A percentile compares a stretch with the other conserved stretches of the same genome.
These are phyloP conservation scores for Syrista parreyssii DNA, from an alignment of 2,888 invertebrate species.

Conservation along the genomic window DNA sequence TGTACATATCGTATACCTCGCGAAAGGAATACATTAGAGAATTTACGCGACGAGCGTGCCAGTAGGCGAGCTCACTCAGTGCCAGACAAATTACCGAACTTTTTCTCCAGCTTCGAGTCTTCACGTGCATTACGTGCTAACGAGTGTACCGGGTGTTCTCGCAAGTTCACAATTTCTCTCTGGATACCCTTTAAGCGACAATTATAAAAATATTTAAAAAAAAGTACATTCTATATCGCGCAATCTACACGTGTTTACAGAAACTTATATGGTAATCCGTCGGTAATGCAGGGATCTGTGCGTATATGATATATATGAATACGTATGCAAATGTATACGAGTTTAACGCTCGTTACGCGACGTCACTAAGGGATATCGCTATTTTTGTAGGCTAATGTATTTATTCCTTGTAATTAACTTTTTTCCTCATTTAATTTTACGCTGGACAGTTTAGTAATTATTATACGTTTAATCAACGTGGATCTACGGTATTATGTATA, in stretches of 20 bases:
- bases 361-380: background rate
- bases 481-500: background rate
- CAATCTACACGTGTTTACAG: background rate
- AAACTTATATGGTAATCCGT: background rate
- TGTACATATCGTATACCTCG: background rate
- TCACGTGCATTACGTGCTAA: background rate
- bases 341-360: background rate
- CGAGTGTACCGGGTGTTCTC: background rate
- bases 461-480: background rate
- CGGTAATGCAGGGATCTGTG: background rate
- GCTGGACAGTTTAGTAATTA: background rate
- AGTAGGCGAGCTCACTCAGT: background rate
- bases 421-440: background rate
- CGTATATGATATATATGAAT: background rate
- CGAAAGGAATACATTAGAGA: background rate
- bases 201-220: background rate
- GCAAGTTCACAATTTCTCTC: background rate
- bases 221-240: background rate
- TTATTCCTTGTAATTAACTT: background rate
- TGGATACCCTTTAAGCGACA: background rate
- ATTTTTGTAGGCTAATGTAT: background rate
- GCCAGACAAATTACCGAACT: background rate
- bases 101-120: conserved; percentile 4
- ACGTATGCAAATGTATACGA: background rate
- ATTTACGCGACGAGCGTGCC: background rate